Percentiles rank a stretch among this genome's conserved stretches.
Evolutionary conservation across 2,888 invertebrate genomes (phyloP).

Genomic region (Drosophila testacea): DNA sequence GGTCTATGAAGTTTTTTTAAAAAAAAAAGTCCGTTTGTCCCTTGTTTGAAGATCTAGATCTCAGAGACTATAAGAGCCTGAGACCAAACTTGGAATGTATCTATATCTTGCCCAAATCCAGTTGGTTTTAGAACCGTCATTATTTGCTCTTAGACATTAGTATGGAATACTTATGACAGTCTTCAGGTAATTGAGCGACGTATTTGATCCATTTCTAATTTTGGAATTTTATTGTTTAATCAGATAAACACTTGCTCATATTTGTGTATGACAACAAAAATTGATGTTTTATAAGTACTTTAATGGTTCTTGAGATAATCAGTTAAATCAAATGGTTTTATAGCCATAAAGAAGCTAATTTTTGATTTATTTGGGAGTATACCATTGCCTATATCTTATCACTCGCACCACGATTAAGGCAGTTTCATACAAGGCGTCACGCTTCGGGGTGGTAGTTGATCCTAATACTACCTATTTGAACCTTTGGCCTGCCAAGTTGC

Average conservation of each 20-base stretch:
- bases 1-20: too few species aligned
- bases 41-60: too few species aligned
- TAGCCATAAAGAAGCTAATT: constrained; percentile 38
- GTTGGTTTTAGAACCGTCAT: too few species aligned
- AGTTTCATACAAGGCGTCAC: constrained; percentile 27
- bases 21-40: too few species aligned
- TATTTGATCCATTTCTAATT: background rate
- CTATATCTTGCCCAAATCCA: too few species aligned
- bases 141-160: too few species aligned
- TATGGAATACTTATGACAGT: too few species aligned
- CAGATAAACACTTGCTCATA: background rate
- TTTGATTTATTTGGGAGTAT: constrained; percentile 60
- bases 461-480: constrained; percentile 18
- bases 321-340: constrained; percentile 9
- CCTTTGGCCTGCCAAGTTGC: constrained; percentile 50
- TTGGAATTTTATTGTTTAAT: too few species aligned
- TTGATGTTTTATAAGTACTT: constrained; percentile 11
- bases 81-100: too few species aligned
- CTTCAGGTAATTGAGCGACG: too few species aligned
- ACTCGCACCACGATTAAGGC: background rate
- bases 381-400: constrained; percentile 54
- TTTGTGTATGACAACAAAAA: constrained; percentile 2
- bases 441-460: constrained; percentile 15
- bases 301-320: constrained; percentile 45
- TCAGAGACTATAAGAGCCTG: too few species aligned